Evolutionary conservation across 2,888 invertebrate species (phyloP).

Genomic region (Lymantria dispar): DNA sequence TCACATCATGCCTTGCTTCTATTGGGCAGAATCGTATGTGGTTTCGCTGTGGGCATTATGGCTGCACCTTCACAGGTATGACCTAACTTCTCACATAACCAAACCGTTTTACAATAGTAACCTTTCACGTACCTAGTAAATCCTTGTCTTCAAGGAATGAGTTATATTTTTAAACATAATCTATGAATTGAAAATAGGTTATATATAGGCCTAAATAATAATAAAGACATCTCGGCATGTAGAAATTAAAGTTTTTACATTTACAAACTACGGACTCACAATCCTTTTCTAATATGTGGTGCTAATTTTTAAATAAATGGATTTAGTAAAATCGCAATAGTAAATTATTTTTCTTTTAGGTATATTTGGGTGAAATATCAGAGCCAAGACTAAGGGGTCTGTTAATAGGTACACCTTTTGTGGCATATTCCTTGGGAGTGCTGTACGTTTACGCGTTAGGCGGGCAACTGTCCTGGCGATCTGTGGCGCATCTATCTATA

Average conservation of each 20-base stretch:
- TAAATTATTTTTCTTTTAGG: conserved; percentile 65
- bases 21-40: conserved; percentile 86
- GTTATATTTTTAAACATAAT: too few species aligned
- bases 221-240: too few species aligned
- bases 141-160: neutral
- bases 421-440: conserved; percentile 89
- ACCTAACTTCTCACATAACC: conserved; percentile 13
- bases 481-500: conserved; percentile 85
- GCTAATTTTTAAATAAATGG: too few species aligned
- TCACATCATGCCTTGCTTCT: conserved; percentile 82
- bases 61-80: conserved; percentile 88
- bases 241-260: too few species aligned
- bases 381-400: conserved; percentile 87
- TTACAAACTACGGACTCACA: too few species aligned
- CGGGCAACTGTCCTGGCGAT: conserved; percentile 86
- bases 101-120: neutral
- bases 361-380: conserved; percentile 89
- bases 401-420: conserved; percentile 87
- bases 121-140: neutral
- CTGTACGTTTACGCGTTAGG: conserved; percentile 88
- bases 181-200: too few species aligned
- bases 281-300: too few species aligned
- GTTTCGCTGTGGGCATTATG: conserved; percentile 87
- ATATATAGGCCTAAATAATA: too few species aligned
- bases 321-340: too few species aligned